Conservation (phyloP, 1,140 invertebrate species). For the Neelides sp. region DNA sequence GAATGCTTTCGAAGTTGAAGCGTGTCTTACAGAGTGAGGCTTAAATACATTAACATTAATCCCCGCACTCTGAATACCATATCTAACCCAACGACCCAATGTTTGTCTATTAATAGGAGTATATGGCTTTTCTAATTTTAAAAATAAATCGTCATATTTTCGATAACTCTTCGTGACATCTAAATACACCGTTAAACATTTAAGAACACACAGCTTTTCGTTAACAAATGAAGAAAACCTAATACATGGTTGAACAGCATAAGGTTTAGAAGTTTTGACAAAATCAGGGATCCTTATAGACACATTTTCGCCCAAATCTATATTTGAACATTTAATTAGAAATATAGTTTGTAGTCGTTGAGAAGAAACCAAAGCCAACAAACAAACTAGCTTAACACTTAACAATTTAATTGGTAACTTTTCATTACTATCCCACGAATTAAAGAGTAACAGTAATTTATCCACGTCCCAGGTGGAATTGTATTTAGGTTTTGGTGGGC, state of each 20-base stretch:
- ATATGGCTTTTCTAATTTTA: background rate
- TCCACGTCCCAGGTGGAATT: background rate
- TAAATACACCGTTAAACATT: background rate
- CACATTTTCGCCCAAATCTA: background rate
- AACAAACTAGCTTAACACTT: background rate
- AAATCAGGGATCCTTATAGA: background rate
- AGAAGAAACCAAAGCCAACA: background rate
- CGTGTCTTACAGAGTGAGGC: background rate
- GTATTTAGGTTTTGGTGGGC: constrained; percentile 4
- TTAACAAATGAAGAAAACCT: background rate
- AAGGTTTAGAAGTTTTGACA: background rate
- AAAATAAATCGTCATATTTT: background rate
- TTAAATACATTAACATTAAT: background rate
- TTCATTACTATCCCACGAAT: background rate
- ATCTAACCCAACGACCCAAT: background rate
- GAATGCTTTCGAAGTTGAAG: constrained; percentile 1
- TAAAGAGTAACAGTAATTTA: background rate
- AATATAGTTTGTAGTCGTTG: background rate
- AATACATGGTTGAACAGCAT: background rate
- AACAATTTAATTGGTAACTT: too few species aligned
- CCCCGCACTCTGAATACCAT: background rate
- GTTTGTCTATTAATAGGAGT: background rate
- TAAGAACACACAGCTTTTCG: background rate
- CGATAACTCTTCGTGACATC: background rate
- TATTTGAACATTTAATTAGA: background rate